These are phyloP conservation scores for Pardalotus punctatus DNA, from an alignment of 2,113 vertebrate genomes.

Conservation along the genomic window DNA sequence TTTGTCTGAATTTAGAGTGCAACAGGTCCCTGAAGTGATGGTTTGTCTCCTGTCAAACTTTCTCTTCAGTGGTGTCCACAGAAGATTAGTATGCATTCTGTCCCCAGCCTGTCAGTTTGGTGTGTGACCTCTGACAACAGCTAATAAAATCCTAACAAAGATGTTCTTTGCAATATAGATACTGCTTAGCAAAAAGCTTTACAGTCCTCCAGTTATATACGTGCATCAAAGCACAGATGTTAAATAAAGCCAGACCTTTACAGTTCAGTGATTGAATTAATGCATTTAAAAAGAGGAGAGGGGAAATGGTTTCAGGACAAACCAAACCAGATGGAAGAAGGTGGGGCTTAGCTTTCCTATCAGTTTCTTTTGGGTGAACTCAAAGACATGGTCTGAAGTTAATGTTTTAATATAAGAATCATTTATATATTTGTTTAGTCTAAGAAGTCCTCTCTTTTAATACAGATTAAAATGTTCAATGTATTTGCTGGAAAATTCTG, in stretches of 20 bases:
- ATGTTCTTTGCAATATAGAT: neutral
- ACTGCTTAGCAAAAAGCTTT: neutral
- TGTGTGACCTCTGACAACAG: neutral
- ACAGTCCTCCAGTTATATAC: neutral
- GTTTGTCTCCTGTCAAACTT: neutral
- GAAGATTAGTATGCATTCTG: neutral
- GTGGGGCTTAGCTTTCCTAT: neutral
- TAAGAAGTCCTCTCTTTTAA: too few relatives aligned
- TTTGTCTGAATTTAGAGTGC: neutral
- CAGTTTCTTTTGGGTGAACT: neutral
- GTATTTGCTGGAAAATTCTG: neutral
- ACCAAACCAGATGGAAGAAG: constrained; percentile 30
- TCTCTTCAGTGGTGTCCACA: neutral
- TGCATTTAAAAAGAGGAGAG: neutral
- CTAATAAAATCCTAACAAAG: neutral
- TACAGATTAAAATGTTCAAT: neutral
- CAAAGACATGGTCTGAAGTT: neutral
- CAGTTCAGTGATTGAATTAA: constrained; percentile 35
- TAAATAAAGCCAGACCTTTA: constrained; percentile 4
- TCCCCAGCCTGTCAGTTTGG: neutral
- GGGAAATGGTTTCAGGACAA: constrained; percentile 45
- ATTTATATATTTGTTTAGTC: neutral
- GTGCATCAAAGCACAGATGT: constrained; percentile 43
- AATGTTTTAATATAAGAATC: neutral
- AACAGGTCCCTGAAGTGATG: neutral